Conservation (phyloP, 2,797 vertebrate species). For the Oreochromis grahami region DNA sequence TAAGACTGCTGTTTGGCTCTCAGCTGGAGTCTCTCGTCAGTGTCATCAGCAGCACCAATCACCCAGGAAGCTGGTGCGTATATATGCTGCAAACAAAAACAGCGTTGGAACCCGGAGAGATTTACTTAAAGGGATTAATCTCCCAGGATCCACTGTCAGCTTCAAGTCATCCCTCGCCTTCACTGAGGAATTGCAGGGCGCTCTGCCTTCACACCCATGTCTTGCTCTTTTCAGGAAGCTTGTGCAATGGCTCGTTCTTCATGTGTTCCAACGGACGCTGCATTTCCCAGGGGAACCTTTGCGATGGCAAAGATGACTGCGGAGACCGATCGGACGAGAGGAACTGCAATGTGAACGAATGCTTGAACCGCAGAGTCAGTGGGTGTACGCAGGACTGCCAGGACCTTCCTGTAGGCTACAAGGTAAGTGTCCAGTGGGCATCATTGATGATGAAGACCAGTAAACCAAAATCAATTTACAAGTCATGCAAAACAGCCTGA, state of each 20-base stretch:
- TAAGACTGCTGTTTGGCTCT: conserved; percentile 66
- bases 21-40: conserved; percentile 61
- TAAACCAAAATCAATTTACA: background rate
- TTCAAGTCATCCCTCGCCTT: background rate
- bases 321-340: conserved; percentile 93
- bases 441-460: background rate
- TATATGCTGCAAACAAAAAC: conserved; percentile 37
- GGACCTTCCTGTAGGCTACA: conserved; percentile 91
- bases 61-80: conserved; percentile 8
- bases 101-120: background rate
- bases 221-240: conserved; percentile 74
- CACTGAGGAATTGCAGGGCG: background rate
- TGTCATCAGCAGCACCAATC: conserved; percentile 30
- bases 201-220: conserved; percentile 20
- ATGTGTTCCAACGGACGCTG: conserved; percentile 95
- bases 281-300: conserved; percentile 84
- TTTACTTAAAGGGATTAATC: conserved; percentile 27
- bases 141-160: conserved; percentile 3
- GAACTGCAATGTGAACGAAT: conserved; percentile 94
- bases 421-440: conserved; percentile 74
- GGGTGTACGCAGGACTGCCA: conserved; percentile 97
- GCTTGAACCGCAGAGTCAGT: conserved; percentile 91
- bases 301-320: conserved; percentile 89
- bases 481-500: background rate
- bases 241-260: conserved; percentile 84